Base-by-base conservation (phyloP, 2,797 vertebrate genomes). In the Sebastes kiyomatsui region DNA sequence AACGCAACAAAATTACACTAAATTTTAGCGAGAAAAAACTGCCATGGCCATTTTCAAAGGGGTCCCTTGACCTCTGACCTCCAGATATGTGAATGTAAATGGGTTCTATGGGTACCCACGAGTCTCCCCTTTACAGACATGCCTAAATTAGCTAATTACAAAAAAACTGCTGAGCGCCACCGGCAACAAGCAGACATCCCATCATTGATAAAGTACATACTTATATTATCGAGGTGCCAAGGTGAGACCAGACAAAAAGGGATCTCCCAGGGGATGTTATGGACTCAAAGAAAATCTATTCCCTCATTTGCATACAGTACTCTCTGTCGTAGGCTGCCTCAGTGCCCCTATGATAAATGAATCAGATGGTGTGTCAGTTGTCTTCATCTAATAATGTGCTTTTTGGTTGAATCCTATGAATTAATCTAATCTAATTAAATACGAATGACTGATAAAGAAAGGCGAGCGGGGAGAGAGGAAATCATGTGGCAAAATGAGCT, bases 341-440 rank as follows among this genome's bases (percentile, higher is more conserved):
- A 54, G 14, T 58, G 80, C 59, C 49, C 25, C 46, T 5, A 16
- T 83, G 87, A 89, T 82, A 62, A 88, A 81, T 84, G 28, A 83
- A 87, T 82, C 72, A 79, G 78, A 80, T 58, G 56, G 11, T 30
- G 69, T 75, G 84, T 84, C 86, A 84, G 64, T 69, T 85, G 73
- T 77, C 46, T 52, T 82, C 7, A 52, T 73, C 79, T 83, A 81
- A 86, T 89, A 73, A 77, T 33, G 42, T 62, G 68, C 65, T 78
- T 84, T 87, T 77, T 73, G 60, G 67, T 72, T 79, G 52, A 88
- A 80, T 84, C 38, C 72, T 56, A 22, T 67, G 67, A 82, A 89
- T 90, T 66, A 90, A 87, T 74, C 75, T 38, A 38, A 79, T 86
- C 65, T 74, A 46, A 88, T 90, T 79, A 78, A 80, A 89, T 60